phyloP scores from a whole-genome alignment of 2,888 invertebrate genomes.

The Argyra leucocephala region DNA sequence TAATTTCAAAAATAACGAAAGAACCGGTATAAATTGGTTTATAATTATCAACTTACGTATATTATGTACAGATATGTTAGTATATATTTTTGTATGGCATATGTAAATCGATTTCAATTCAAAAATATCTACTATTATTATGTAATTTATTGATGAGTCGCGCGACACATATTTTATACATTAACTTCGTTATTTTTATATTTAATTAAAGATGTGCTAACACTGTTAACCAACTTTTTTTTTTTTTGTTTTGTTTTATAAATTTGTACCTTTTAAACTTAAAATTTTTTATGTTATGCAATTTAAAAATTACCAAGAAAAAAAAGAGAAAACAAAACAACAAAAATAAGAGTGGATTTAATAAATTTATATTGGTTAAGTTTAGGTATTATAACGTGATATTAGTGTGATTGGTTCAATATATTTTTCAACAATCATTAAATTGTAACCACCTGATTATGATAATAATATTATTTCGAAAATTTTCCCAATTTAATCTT shows the following conservation, averaged over 20 bases:
- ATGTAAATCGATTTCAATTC: not conserved
- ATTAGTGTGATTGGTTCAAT: not conserved
- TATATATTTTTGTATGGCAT: no score
- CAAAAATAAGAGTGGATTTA: no score
- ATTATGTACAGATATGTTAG: not conserved
- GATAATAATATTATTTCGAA: not conserved
- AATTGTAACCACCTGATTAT: not conserved
- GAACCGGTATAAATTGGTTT: not conserved
- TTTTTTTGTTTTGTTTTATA: not conserved
- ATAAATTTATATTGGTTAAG: not conserved
- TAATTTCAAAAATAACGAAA: not conserved
- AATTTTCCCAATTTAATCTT: no score
- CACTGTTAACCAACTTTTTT: not conserved
- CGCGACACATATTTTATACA: not conserved
- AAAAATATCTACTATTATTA: not conserved
- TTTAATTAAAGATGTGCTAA: not conserved
- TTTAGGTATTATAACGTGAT: not conserved
- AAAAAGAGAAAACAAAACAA: no score
- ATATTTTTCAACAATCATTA: not conserved
- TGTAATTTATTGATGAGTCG: not conserved
- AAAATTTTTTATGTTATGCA: no score
- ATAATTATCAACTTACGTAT: not conserved
- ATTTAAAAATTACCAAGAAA: not conserved
- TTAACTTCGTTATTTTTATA: not conserved
- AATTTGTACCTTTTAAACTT: not conserved